Evolutionary conservation across 2,797 vertebrate species (phyloP).

Genomic region (Nyctibius grandis): DNA sequence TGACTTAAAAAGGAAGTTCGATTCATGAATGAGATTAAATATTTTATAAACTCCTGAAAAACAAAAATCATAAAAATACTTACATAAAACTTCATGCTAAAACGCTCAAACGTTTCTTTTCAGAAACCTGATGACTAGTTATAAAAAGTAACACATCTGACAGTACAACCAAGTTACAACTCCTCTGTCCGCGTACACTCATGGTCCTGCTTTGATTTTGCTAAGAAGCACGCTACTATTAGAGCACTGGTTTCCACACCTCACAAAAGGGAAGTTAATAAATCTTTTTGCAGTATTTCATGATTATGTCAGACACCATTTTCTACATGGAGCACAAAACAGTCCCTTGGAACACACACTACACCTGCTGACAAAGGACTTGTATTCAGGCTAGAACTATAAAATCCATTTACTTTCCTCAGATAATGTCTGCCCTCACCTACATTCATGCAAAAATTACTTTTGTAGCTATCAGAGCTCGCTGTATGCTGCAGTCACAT

Average conservation of each 20-base stretch:
- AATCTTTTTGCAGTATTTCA: background rate
- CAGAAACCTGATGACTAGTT: slow-evolving; percentile 17
- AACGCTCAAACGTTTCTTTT: slow-evolving; percentile 19
- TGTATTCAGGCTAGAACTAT: background rate
- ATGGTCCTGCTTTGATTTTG: background rate
- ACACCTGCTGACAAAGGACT: background rate
- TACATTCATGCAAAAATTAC: background rate
- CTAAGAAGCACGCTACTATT: background rate
- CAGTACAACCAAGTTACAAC: background rate
- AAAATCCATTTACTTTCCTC: background rate
- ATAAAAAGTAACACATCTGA: background rate
- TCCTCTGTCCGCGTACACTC: background rate
- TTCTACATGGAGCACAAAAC: background rate
- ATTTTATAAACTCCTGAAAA: slow-evolving; percentile 82
- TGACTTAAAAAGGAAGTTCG: slow-evolving; percentile 91
- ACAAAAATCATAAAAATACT: slow-evolving; percentile 76
- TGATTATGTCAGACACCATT: background rate
- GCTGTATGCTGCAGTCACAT: background rate
- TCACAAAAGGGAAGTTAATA: background rate
- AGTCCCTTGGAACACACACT: background rate
- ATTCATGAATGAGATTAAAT: slow-evolving; percentile 85
- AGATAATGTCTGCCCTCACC: background rate
- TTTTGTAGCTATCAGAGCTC: background rate
- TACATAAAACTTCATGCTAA: slow-evolving; percentile 62
- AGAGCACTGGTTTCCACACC: slow-evolving; percentile 20